A percentile compares a stretch with the other conserved stretches of the same genome.
phyloP scores from a whole-genome alignment of 2,888 invertebrate species.

The Boloria selene region DNA sequence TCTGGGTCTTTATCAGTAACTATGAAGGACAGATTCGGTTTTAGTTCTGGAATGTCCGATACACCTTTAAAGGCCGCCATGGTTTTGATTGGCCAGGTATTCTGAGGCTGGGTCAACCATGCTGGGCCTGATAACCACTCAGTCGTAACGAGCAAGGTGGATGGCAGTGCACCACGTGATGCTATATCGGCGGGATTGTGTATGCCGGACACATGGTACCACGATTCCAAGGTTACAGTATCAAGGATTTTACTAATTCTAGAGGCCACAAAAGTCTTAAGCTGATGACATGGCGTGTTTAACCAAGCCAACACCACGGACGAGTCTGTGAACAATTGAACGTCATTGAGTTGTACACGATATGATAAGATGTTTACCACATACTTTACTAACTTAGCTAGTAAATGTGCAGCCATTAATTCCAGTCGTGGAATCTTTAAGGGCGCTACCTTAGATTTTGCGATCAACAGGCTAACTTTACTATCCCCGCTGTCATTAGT shows the following conservation, averaged over 20 bases:
- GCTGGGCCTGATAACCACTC: background rate
- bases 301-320: background rate
- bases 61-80: background rate
- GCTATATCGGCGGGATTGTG: no score
- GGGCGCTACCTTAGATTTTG: slow-evolving; percentile 32
- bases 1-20: no score
- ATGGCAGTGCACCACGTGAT: no score
- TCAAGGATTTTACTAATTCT: background rate
- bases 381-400: no score
- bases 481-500: background rate
- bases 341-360: no score
- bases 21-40: background rate
- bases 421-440: slow-evolving; percentile 23
- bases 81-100: background rate
- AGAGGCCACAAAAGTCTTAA: background rate
- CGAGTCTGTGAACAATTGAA: background rate
- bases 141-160: no score
- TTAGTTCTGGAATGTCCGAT: background rate
- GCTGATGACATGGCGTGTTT: background rate
- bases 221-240: background rate
- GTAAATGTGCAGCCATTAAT: background rate
- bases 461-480: slow-evolving; percentile 1
- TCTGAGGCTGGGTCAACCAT: background rate
- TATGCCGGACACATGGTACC: no score
- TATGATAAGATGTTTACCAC: no score